Evolutionary conservation across 2,888 invertebrate genomes (phyloP).

Genomic region (Embidobia sp.): DNA sequence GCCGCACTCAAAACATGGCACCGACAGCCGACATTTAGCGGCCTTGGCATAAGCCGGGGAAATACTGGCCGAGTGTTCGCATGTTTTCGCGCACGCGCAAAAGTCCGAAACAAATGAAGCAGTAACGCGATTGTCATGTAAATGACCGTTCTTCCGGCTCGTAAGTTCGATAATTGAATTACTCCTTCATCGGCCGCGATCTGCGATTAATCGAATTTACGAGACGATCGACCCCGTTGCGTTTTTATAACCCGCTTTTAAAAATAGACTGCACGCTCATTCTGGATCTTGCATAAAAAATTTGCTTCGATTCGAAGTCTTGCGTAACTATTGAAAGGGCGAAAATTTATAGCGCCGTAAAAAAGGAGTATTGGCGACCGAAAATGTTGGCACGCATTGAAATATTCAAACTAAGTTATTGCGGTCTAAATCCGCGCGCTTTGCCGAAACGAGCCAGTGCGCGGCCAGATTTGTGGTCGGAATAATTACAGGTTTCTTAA

Average conservation of each 20-base stretch:
- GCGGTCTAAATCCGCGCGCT: slow-evolving; percentile 41
- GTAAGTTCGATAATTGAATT: slow-evolving; percentile 20
- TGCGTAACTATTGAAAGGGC: slow-evolving; percentile 16
- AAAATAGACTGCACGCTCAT: too few species aligned
- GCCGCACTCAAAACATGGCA: slow-evolving; percentile 38
- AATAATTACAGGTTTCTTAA: slow-evolving; percentile 66
- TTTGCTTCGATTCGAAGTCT: slow-evolving; percentile 15
- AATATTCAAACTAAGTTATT: neutral
- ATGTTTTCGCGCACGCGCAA: slow-evolving; percentile 33
- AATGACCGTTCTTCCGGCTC: slow-evolving; percentile 15
- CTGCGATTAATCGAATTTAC: slow-evolving; percentile 34
- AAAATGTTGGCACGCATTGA: slow-evolving; percentile 44
- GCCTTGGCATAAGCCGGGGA: too few species aligned
- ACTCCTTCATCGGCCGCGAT: slow-evolving; percentile 10
- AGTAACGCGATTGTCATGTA: slow-evolving; percentile 46
- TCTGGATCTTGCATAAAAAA: slow-evolving; percentile 7
- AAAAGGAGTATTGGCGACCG: slow-evolving; percentile 35
- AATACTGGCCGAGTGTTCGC: too few species aligned
- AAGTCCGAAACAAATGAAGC: too few species aligned
- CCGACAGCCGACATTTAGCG: slow-evolving; percentile 42
- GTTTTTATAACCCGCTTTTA: too few species aligned
- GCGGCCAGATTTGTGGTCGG: slow-evolving; percentile 56
- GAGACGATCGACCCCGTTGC: slow-evolving; percentile 18
- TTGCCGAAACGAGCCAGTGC: slow-evolving; percentile 49
- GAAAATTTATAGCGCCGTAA: slow-evolving; percentile 50